phyloP scores from a whole-genome alignment of 2,888 invertebrate genomes.

The Leptinotarsa peninsularis region DNA sequence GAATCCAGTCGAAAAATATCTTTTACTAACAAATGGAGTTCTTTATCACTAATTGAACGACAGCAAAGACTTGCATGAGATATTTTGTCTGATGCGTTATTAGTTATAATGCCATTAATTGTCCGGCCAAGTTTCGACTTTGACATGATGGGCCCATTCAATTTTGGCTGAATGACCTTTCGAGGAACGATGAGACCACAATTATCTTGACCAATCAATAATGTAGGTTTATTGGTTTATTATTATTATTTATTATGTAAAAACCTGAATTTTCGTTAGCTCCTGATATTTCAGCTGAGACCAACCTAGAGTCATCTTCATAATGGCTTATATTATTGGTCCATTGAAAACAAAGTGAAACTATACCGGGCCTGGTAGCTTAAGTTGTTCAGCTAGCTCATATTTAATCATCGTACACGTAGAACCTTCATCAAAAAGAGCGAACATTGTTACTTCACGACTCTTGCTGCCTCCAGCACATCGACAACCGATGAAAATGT shows the following conservation, averaged over 20 bases:
- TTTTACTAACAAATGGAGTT: too few relatives aligned
- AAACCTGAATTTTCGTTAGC: background rate
- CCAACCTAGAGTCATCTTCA: conserved; percentile 3
- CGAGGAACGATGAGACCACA: too few relatives aligned
- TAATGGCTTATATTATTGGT: conserved; percentile 3
- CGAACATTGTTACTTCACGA: conserved; percentile 17
- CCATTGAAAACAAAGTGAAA: conserved; percentile 19
- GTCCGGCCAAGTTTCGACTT: too few relatives aligned
- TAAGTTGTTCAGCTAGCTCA: background rate
- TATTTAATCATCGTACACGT: conserved; percentile 6
- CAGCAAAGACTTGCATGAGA: background rate
- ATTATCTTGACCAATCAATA: too few relatives aligned
- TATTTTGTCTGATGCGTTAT: background rate
- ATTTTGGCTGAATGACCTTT: too few relatives aligned
- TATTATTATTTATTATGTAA: background rate
- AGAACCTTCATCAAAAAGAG: conserved; percentile 16
- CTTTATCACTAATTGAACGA: too few relatives aligned
- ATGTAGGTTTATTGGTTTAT: background rate
- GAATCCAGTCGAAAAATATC: too few relatives aligned
- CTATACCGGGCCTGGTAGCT: background rate
- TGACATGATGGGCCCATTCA: too few relatives aligned
- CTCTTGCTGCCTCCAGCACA: too few relatives aligned
- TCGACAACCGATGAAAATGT: too few relatives aligned
- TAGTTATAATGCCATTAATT: too few relatives aligned
- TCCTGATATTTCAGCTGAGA: background rate